Base-by-base conservation (phyloP, 2,797 vertebrate species). In the Pseudomugil gertrudae region DNA sequence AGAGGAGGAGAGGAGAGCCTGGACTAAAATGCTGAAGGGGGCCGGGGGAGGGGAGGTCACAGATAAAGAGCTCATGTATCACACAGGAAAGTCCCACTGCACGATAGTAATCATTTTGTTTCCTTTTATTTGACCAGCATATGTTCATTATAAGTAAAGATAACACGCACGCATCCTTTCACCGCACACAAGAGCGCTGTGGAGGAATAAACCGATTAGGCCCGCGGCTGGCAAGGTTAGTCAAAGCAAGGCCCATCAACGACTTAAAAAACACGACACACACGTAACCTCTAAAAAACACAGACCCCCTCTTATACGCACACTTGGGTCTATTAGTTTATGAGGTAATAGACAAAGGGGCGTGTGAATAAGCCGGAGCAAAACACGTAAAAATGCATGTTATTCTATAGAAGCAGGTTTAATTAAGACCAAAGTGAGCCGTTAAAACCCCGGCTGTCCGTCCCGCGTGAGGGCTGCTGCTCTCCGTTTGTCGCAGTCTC, bases 401-500 rank as follows among this genome's bases (percentile, higher is more conserved):
- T 30, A 23, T 32, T 24, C 2, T 24, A 11, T 35, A 45, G 14
- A 72, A 58, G 0, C 43, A 33, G 30, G 11, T 40, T 29, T 5
- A 45, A 77, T 48, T 64, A n/a, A 30, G 38, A 32, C 54, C 17
- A 19, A 17, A 54, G 3, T 9, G 54, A 56, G 57, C 19, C 1
- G 7, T n/a, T 23, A n/a, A 40, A 61, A 26, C 24, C 9, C n/a
- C 15, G 35, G 33, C 51, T 54, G 26, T 48, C 9, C 30, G 14
- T 56, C 52, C 32, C 21, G 19, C 26, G 60, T 38, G 23, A 33
- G 4, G 48, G 58, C 76, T 65, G 33, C 40, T 54, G 72, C 80
- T 59, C 78, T 79, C 82, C 71, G 26, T 90, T 86, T 92, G 92
- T 91, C 92, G 92, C 93, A 92, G 90, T 87, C 67, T 69, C 15